Percentiles rank a stretch among this genome's conserved stretches.
These are phyloP conservation scores for Eudiplozoon nipponicum DNA, from an alignment of 2,888 invertebrate genomes.

Conservation along the genomic window DNA sequence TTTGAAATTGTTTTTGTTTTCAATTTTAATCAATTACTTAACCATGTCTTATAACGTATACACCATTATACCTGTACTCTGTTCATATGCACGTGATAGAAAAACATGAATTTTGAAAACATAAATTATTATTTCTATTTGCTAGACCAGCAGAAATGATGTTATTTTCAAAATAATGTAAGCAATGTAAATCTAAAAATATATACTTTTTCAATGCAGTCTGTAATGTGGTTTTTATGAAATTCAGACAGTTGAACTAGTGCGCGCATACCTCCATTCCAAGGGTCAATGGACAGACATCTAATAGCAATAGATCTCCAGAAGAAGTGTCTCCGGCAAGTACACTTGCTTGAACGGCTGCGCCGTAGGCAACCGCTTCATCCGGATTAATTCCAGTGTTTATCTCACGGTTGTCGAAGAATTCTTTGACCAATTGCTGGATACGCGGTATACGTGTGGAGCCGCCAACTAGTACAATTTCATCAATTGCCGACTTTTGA, in stretches of 20 bases:
- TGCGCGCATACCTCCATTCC: slow-evolving; percentile 43
- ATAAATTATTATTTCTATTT: no score
- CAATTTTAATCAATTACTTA: no score
- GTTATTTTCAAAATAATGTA: no score
- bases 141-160: no score
- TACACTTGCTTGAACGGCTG: slow-evolving; percentile 88
- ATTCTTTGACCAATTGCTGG: slow-evolving; percentile 34
- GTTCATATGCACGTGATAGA: no score
- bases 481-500: slow-evolving; percentile 84
- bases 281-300: slow-evolving; percentile 88
- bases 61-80: no score
- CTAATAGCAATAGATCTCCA: slow-evolving; percentile 55
- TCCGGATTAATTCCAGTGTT: slow-evolving; percentile 90
- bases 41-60: no score
- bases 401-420: slow-evolving; percentile 62
- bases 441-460: slow-evolving; percentile 95
- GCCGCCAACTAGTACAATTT: slow-evolving; percentile 89
- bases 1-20: no score
- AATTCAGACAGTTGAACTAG: no score
- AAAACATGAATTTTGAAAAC: no score
- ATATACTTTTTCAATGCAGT: no score
- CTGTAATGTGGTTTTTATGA: no score
- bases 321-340: slow-evolving; percentile 49
- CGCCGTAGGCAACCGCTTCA: slow-evolving; percentile 90
- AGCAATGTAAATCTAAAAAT: background rate